Conservation (phyloP, 1,140 invertebrate genomes). For the Pectinophora gossypiella region DNA sequence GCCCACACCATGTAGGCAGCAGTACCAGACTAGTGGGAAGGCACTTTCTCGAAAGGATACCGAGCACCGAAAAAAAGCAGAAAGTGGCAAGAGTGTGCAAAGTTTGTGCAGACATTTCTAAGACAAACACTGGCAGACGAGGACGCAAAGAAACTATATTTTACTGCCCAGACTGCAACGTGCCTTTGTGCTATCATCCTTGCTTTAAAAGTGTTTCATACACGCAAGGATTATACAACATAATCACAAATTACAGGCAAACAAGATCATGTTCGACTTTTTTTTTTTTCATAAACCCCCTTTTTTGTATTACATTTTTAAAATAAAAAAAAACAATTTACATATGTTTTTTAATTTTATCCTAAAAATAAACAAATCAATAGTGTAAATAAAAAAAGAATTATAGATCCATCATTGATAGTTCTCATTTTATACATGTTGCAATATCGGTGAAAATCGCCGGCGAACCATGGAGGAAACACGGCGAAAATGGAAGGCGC, state of each 20-base stretch:
- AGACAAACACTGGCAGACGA: constrained; percentile 20
- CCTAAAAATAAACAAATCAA: neutral
- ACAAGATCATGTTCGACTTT: constrained; percentile 3
- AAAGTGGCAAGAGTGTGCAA: constrained; percentile 22
- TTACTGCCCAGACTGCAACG: constrained; percentile 4
- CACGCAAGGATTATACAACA: constrained; percentile 6
- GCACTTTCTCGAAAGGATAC: constrained; percentile 20
- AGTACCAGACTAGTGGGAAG: constrained; percentile 7
- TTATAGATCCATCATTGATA: neutral
- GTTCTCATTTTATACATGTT: constrained; percentile 6
- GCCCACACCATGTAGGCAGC: neutral
- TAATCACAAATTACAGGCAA: constrained; percentile 2
- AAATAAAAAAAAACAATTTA: constrained; percentile 2
- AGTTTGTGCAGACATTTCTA: constrained; percentile 23
- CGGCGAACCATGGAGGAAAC: neutral
- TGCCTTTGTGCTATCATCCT: constrained; percentile 2
- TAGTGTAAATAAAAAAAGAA: constrained; percentile 3
- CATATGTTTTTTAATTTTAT: constrained; percentile 6
- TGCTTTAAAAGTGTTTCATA: constrained; percentile 9
- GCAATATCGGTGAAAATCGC: neutral
- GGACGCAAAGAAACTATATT: constrained; percentile 1
- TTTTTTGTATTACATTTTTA: neutral
- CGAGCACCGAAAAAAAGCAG: constrained; percentile 14
- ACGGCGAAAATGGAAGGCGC: too few relatives aligned
- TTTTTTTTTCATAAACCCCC: constrained; percentile 4